Conservation (phyloP, 2,113 vertebrate genomes). For the Thryonomys swinderianus region DNA sequence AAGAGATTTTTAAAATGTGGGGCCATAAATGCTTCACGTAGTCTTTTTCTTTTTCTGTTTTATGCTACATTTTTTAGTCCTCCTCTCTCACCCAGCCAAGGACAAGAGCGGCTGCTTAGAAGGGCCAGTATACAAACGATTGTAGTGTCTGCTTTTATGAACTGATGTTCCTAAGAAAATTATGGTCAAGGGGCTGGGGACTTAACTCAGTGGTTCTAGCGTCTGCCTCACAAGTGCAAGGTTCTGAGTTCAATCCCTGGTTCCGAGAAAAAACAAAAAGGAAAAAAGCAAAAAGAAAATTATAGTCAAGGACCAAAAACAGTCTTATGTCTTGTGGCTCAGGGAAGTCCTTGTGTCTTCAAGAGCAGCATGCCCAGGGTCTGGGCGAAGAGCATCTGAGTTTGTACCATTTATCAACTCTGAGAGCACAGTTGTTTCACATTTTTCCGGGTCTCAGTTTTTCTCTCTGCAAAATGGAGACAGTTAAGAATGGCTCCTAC, state of each 20-base stretch:
- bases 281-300: too few species aligned
- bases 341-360: neutral
- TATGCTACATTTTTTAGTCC: neutral
- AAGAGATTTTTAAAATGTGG: neutral
- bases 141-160: neutral
- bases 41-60: neutral
- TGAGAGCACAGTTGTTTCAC: neutral
- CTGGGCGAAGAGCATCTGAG: neutral
- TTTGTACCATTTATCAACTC: neutral
- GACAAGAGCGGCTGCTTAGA: neutral
- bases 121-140: neutral
- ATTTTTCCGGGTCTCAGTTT: neutral
- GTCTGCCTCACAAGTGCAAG: too few species aligned
- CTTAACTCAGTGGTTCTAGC: too few species aligned
- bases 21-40: neutral
- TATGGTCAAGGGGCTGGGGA: neutral
- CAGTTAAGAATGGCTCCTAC: neutral
- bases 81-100: neutral
- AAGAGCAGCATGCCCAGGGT: neutral
- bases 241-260: too few species aligned
- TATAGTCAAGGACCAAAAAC: neutral
- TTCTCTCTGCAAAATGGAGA: neutral
- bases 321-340: neutral
- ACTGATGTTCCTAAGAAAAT: neutral
- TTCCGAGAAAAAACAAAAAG: too few species aligned